Conservation (phyloP, 2,113 vertebrate genomes). For the Hepsetus odoe region DNA sequence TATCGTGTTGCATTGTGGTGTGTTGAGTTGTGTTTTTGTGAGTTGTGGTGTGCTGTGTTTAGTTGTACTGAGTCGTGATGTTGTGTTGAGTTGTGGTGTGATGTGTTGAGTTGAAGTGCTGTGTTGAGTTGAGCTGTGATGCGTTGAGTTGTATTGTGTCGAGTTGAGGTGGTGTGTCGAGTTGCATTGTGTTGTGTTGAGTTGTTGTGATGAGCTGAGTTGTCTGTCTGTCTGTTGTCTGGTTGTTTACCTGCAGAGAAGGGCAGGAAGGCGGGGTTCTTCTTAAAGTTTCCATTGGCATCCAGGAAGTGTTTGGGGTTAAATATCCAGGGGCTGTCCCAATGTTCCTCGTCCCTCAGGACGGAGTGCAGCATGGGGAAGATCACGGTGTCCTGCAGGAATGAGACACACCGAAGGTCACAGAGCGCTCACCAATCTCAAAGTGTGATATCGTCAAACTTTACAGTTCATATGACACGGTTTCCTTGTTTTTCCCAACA, state of each 20-base stretch:
- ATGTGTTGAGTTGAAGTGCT: not conserved
- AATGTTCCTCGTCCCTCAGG: slow-evolving; percentile 57
- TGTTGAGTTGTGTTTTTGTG: too few relatives aligned
- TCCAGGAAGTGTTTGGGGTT: slow-evolving; percentile 68
- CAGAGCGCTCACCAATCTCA: not conserved
- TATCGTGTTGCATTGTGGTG: not conserved
- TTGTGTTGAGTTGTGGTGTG: not conserved
- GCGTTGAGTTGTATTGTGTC: not conserved
- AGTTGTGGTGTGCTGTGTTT: not conserved
- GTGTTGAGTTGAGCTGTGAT: not conserved
- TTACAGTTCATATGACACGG: too few relatives aligned
- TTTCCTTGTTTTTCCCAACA: too few relatives aligned
- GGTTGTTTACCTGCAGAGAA: slow-evolving; percentile 70
- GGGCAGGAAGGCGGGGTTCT: slow-evolving; percentile 61
- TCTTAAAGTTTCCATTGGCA: slow-evolving; percentile 61
- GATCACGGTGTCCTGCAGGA: slow-evolving; percentile 61
- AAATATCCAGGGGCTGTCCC: slow-evolving; percentile 59
- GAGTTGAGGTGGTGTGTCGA: not conserved
- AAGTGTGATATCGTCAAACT: too few relatives aligned
- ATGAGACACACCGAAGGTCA: not conserved
- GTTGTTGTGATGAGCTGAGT: too few relatives aligned
- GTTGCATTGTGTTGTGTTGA: not conserved
- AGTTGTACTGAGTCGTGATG: too few relatives aligned
- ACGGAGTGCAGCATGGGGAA: slow-evolving; percentile 65
- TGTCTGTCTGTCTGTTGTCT: not conserved